Base-by-base conservation (phyloP, 2,888 invertebrate genomes). In the Hipparchia sbordonii region DNA sequence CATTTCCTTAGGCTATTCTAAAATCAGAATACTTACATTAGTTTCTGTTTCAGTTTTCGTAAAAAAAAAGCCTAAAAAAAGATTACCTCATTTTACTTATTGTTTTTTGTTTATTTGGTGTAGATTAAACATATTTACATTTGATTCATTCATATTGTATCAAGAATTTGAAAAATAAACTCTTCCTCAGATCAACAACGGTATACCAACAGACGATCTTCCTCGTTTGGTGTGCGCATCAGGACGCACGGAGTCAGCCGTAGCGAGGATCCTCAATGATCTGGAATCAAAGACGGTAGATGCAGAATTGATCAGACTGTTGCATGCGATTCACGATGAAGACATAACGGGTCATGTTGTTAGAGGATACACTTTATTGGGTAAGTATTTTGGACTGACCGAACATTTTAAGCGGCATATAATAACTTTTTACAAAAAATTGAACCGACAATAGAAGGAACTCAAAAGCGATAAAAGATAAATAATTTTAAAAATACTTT, bases 211-310 rank as follows among this genome's bases (percentile, higher is more conserved):
- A 0, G 97, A 97, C 79, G 94, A 95, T 78, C 83, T 97, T 0
- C 97, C 97, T 0, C 95, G 97, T 70, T 87, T 98, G 65, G 95
- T 97, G 6, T 95, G 95, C 65, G 95, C 95, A 74, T 97, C 97
- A 59, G 98, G 98, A 0, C 95, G 99, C 70, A 97, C 97, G 0
- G 96, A 97, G 82, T 96, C 97, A 69, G 96, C 97, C 0, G 95
- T 98, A 0, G 94, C 95, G 59, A 88, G 86, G 67, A 91, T 98
- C 74, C 87, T 97, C 7, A 93, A 96, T 74, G 95, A 95, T 68
- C 85, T 97, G 46, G 95, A 95, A 78, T 94, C 93, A 7, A 94
- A 93, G 78, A 94, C 95, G 0, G 86, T 96, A 0, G 96, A 96
- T 81, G 92, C 90, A 0, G 96, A 96, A 78, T 94, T 94, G 59